These are phyloP conservation scores for Zaprionus lachaisei DNA, from an alignment of 1,140 invertebrate genomes.

Conservation along the genomic window DNA sequence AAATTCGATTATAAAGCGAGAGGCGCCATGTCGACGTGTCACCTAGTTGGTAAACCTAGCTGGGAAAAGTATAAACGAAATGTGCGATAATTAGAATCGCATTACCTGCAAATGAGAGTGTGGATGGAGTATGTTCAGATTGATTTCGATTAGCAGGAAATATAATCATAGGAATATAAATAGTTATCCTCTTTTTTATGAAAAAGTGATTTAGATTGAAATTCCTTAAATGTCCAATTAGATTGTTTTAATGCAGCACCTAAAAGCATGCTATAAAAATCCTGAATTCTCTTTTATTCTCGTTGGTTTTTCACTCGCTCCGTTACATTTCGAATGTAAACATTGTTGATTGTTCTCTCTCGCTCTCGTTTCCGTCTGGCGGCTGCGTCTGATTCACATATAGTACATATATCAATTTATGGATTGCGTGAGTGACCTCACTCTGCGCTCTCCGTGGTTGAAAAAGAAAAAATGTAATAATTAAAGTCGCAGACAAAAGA, in stretches of 20 bases:
- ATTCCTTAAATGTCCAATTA: background rate
- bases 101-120: background rate
- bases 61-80: slow-evolving; percentile 1
- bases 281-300: slow-evolving; percentile 1
- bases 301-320: slow-evolving; percentile 18
- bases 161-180: too few species aligned
- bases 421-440: slow-evolving; percentile 57
- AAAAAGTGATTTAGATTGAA: too few species aligned
- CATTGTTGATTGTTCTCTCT: slow-evolving; percentile 14
- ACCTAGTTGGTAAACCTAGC: slow-evolving; percentile 12
- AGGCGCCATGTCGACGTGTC: slow-evolving; percentile 2
- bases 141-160: too few species aligned
- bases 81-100: background rate
- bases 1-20: slow-evolving; percentile 60
- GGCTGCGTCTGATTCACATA: slow-evolving; percentile 40
- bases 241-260: slow-evolving; percentile 39
- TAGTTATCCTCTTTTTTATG: too few species aligned
- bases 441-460: slow-evolving; percentile 12
- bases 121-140: background rate
- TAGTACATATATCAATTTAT: slow-evolving; percentile 57
- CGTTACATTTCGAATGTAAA: slow-evolving; percentile 16
- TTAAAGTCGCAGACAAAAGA: slow-evolving; percentile 2
- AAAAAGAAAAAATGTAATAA: background rate
- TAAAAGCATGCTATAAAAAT: slow-evolving; percentile 61
- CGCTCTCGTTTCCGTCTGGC: slow-evolving; percentile 35